phyloP scores from a whole-genome alignment of 2,113 vertebrate species.

The Benitochromis conjunctus region DNA sequence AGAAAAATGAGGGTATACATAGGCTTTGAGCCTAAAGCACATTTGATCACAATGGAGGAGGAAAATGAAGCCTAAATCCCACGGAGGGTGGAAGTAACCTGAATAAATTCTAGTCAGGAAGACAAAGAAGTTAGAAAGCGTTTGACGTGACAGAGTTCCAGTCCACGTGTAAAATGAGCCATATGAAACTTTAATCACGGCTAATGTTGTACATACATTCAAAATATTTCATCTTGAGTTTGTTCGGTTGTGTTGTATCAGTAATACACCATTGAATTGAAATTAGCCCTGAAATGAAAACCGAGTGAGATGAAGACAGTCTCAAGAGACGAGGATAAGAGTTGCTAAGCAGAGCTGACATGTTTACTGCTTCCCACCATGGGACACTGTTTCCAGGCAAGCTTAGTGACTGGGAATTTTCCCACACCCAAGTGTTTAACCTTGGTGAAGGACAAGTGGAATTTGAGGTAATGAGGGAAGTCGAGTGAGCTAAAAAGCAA shows the following conservation, averaged over 20 bases:
- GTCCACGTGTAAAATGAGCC: neutral
- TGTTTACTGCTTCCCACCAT: slow-evolving; percentile 41
- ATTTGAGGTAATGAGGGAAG: neutral
- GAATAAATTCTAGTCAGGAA: neutral
- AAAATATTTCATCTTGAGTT: neutral
- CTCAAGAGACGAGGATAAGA: neutral
- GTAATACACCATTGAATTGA: neutral
- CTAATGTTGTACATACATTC: neutral
- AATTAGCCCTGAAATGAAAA: neutral
- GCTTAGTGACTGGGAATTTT: slow-evolving; percentile 42
- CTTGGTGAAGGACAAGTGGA: slow-evolving; percentile 47
- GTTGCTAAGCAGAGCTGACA: neutral
- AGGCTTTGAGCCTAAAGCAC: slow-evolving; percentile 18
- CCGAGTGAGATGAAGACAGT: neutral
- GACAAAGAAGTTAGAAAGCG: neutral
- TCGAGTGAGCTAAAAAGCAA: neutral
- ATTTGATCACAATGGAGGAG: slow-evolving; percentile 27
- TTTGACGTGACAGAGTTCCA: neutral
- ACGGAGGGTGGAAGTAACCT: neutral
- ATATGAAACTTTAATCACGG: neutral
- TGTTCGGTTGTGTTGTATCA: neutral
- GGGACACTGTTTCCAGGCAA: slow-evolving; percentile 50
- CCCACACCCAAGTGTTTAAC: slow-evolving; percentile 40
- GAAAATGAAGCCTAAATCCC: slow-evolving; percentile 28
- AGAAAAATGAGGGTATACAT: slow-evolving; percentile 32